Base-by-base conservation (phyloP, 1,140 invertebrate genomes). In the Papilio polytes region DNA sequence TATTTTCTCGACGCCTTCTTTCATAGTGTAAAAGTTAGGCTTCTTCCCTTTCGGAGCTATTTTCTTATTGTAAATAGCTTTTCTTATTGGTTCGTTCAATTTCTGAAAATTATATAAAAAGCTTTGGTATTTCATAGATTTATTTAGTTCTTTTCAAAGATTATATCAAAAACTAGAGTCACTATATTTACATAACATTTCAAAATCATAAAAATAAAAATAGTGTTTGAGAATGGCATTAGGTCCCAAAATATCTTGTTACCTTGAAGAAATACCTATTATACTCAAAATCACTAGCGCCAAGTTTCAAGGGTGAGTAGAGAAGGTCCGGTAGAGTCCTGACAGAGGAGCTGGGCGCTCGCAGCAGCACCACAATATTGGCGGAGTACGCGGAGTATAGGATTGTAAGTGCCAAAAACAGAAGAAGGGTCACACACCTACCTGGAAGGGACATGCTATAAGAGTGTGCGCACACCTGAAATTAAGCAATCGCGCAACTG, bases 201-300 rank as follows among this genome's bases (percentile, higher is more conserved):
- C 26, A 1, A 26, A 26, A 26, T 2, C 26, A 26, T 26, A 26
- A 26, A 26, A 1, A 26, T 26, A 26, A 26, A 26, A 26, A 26
- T 26, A 26, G 26, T 26, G 26, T 26, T 26, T 26, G 1, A 26
- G 26, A 1, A 26, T 26, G 26, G 26, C 26, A 26, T 26, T 26
- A 1, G 26, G 26, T 1, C 26, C 26, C 26, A 26, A 66, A 48
- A 53, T 20, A 18, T 31, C 18, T n/a, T 20, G 8, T 22, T 89
- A 97, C 96, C 87, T 95, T 94, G 82, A 97, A 96, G 84, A 96
- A 97, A 86, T 96, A 95, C 15, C 94, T 92, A 84, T 96, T 96
- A 85, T 96, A 96, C 74, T 96, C 94, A 83, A 95, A 95, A 82
- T 97, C 96, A 80, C 96, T 95, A 0, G 94, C 96, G 0, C 95